Evolutionary conservation across 1,140 invertebrate genomes (phyloP).

Genomic region (Scaptomyza pallida): DNA sequence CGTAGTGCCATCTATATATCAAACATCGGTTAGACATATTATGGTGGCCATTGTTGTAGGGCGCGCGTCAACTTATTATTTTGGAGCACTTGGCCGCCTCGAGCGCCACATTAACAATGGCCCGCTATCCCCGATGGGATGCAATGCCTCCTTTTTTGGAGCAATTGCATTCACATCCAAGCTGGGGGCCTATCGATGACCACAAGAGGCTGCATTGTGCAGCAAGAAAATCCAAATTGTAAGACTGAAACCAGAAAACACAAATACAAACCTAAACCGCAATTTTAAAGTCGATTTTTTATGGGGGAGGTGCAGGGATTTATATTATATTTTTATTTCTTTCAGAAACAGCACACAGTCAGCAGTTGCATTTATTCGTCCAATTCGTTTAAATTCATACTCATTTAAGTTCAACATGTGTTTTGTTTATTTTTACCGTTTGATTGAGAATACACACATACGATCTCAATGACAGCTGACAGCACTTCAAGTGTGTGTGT

Average conservation of each 20-base stretch:
- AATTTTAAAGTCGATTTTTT: background rate
- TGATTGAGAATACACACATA: no score
- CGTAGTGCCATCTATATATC: slow-evolving; percentile 42
- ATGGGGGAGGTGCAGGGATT: background rate
- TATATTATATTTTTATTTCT: background rate
- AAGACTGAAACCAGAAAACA: slow-evolving; percentile 59
- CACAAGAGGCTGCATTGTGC: slow-evolving; percentile 39
- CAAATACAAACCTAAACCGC: slow-evolving; percentile 4
- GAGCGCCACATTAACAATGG: slow-evolving; percentile 21
- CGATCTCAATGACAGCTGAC: background rate
- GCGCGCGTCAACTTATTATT: slow-evolving; percentile 25
- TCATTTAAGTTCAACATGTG: no score
- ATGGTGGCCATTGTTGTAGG: slow-evolving; percentile 25
- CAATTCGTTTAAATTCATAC: no score
- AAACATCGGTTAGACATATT: slow-evolving; percentile 11
- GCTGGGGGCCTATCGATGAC: slow-evolving; percentile 62
- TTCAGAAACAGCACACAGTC: no score
- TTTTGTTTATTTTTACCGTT: no score
- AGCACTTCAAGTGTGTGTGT: background rate
- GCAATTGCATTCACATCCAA: slow-evolving; percentile 6
- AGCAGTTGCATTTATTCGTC: no score
- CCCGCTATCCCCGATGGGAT: slow-evolving; percentile 43
- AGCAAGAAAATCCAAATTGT: background rate
- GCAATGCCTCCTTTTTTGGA: background rate
- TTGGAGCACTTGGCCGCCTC: slow-evolving; percentile 40